A percentile compares a stretch with the other conserved stretches of the same genome.
These are phyloP conservation scores for Marcusenius ussheri DNA, from an alignment of 2,113 vertebrate species.

Conservation along the genomic window DNA sequence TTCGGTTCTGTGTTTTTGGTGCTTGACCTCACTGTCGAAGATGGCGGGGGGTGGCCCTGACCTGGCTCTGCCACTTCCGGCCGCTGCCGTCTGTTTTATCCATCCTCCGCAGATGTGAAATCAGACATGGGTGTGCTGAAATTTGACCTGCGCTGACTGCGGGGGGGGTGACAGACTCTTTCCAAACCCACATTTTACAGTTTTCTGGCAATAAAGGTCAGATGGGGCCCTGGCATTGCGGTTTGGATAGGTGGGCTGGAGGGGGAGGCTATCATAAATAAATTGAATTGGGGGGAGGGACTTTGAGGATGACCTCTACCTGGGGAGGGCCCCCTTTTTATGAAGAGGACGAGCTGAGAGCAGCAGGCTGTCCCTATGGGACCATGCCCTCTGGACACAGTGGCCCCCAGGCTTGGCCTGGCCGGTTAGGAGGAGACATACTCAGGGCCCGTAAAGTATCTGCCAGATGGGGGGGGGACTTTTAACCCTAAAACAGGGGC, in stretches of 20 bases:
- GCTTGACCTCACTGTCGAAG: no score
- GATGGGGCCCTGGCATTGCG: conserved; percentile 6
- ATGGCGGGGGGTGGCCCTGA: no score
- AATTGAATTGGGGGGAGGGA: not conserved
- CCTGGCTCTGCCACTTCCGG: conserved; percentile 14
- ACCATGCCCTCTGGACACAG: not conserved
- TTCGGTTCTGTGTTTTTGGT: not conserved
- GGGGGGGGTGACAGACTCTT: conserved; percentile 28
- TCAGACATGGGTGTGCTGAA: conserved; percentile 48
- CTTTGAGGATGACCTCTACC: not conserved
- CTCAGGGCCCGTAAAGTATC: not conserved
- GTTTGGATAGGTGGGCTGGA: not conserved
- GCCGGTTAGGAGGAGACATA: not conserved
- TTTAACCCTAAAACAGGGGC: not conserved
- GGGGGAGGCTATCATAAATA: conserved; percentile 7
- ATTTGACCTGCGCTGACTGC: conserved; percentile 37
- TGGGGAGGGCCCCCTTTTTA: not conserved
- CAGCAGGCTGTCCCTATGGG: not conserved
- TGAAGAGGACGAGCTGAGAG: not conserved
- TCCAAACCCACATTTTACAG: conserved; percentile 32
- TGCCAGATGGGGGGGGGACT: not conserved
- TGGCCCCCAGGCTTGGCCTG: not conserved
- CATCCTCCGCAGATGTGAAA: conserved; percentile 48
- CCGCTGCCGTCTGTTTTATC: conserved; percentile 54
- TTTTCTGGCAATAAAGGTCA: conserved; percentile 31